phyloP scores from a whole-genome alignment of 2,888 invertebrate genomes.

The Caenorhabditis sp. region DNA sequence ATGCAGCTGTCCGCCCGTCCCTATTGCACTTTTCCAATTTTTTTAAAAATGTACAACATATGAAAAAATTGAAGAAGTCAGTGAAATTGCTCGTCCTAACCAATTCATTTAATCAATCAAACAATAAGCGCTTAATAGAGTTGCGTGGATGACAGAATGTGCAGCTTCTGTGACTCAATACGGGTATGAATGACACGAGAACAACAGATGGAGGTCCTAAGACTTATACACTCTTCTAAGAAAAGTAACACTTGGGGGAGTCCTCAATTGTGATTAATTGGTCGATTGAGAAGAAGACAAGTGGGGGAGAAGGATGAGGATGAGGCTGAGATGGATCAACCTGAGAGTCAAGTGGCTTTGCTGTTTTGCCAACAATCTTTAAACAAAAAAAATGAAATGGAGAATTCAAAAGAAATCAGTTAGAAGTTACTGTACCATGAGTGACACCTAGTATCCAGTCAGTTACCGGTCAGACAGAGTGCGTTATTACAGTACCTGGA shows the following conservation, averaged over 20 bases:
- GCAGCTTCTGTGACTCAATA: constrained; percentile 32
- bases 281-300: constrained; percentile 19
- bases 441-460: neutral
- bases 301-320: neutral
- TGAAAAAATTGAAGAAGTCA: constrained; percentile 1
- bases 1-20: neutral
- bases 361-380: neutral
- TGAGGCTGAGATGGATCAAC: neutral
- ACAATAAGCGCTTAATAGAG: constrained; percentile 57
- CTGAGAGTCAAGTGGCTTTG: constrained; percentile 15
- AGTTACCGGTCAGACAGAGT: constrained; percentile 21
- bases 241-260: constrained; percentile 58
- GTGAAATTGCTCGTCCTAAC: constrained; percentile 19
- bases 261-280: constrained; percentile 57
- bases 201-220: constrained; percentile 53
- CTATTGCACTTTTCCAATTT: neutral
- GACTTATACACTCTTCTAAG: constrained; percentile 30
- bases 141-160: constrained; percentile 51
- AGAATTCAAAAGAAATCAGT: neutral
- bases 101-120: constrained; percentile 61
- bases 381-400: neutral
- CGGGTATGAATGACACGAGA: constrained; percentile 55
- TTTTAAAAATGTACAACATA: neutral
- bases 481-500: constrained; percentile 46
- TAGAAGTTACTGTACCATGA: constrained; percentile 5